Base-by-base conservation (phyloP, 2,888 invertebrate species). In the Euphydryas editha region DNA sequence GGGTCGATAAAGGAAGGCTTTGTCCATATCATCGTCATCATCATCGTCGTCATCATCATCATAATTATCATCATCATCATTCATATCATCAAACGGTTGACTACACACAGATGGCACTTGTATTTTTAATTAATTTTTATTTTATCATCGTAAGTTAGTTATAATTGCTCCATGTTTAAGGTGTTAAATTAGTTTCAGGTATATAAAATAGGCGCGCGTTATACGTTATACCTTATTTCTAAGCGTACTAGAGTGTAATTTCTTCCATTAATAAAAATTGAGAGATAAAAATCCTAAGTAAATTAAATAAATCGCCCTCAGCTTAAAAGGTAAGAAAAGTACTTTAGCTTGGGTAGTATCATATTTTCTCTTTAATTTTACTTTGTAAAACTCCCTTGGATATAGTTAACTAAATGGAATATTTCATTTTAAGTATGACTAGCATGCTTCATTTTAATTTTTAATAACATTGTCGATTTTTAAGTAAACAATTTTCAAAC, bases 311-410 rank as follows among this genome's bases (percentile, higher is more conserved):
- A 70, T 72, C 62, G 61, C 69, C 63, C 39, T 37, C 44, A 68
- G 65, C 54, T 64, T 63, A 66, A 69, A 69, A 21, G 24, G 15
- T 51, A 51, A 24, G 49, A 21, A 20, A 24, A 51, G 5, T 51
- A 24, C n/a, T 51, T 24, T 60, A 54, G 60, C 65, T 46, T 55
- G 64, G 62, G 59, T 62, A 65, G 65, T 74, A 71, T 71, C 67
- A 72, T 75, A 75, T 77, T 79, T 77, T 72, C 69, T 75, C 75
- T 79, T 75, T 69, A 67, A 71, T 70, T 73, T 74, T 71, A 68
- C 72, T 66, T 74, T 71, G 70, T 71, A 74, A 68, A 67, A 76
- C 78, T 81, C 79, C 76, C 76, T 71, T 66, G 75, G 75, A 71
- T 68, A 72, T 74, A 73, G 72, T 78, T 76, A 72, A 18, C 17